A percentile compares a stretch with the other conserved stretches of the same genome.
phyloP scores from a whole-genome alignment of 2,888 invertebrate species.

The Epirrhoe tristata region DNA sequence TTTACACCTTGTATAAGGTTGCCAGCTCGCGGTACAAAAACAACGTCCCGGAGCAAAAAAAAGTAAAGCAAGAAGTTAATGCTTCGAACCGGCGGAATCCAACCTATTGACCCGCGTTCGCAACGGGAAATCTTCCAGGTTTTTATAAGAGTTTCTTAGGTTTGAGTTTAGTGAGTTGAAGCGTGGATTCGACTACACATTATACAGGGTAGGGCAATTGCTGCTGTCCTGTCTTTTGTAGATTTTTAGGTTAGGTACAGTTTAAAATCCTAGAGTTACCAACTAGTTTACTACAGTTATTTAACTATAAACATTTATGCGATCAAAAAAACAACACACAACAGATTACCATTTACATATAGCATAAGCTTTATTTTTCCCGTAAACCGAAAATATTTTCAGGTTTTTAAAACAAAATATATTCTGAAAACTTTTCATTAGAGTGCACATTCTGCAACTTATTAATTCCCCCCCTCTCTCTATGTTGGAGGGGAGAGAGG shows the following conservation, averaged over 20 bases:
- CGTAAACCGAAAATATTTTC: background rate
- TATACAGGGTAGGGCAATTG: no score
- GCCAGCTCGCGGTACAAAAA: conserved; percentile 28
- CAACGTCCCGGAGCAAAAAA: conserved; percentile 22
- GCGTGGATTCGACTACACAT: no score
- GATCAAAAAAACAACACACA: background rate
- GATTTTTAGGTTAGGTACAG: no score
- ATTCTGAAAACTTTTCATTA: background rate
- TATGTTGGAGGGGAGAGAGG: background rate
- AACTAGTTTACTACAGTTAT: no score
- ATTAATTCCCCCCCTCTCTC: background rate
- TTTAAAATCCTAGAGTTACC: no score
- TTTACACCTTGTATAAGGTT: conserved; percentile 24
- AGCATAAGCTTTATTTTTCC: no score
- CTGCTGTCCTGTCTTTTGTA: no score
- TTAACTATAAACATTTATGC: no score
- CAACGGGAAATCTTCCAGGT: conserved; percentile 11
- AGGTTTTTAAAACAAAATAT: background rate
- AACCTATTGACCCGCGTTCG: conserved; percentile 28
- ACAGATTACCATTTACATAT: background rate
- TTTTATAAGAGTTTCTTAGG: background rate
- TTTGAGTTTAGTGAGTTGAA: background rate
- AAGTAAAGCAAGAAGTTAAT: conserved; percentile 28
- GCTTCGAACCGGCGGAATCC: conserved; percentile 7
- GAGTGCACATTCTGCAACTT: background rate